Evolutionary conservation across 2,113 vertebrate genomes (phyloP).

Genomic region (Motacilla alba): DNA sequence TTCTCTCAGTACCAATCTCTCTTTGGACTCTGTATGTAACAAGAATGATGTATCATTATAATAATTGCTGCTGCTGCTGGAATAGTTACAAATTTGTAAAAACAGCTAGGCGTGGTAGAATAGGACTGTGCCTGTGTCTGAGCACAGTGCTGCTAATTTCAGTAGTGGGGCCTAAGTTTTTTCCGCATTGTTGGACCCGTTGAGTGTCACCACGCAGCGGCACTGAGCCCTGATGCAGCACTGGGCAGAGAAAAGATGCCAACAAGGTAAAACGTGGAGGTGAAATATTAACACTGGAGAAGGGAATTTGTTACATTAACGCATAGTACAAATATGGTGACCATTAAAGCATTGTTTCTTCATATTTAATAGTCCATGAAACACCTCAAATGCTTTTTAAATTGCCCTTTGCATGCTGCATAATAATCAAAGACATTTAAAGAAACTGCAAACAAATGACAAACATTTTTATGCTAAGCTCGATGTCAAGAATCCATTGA

Average conservation of each 20-base stretch:
- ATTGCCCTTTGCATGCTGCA: neutral
- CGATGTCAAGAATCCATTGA: neutral
- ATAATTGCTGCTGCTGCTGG: neutral
- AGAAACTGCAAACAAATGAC: neutral
- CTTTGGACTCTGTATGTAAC: neutral
- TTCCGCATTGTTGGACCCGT: accelerated
- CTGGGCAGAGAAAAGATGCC: neutral
- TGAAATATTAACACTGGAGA: neutral
- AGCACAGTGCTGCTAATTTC: neutral
- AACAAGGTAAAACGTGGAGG: neutral
- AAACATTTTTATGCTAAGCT: neutral
- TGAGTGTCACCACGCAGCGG: neutral
- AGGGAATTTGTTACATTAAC: neutral
- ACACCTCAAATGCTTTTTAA: neutral
- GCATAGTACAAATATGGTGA: neutral
- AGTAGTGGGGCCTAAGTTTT: neutral
- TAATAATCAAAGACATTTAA: neutral
- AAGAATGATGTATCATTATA: neutral
- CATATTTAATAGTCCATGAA: neutral
- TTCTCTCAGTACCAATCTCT: neutral
- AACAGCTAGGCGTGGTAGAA: neutral
- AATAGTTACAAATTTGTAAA: neutral
- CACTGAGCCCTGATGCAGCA: neutral
- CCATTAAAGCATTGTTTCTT: neutral
- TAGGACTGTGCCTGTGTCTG: neutral